Evolutionary conservation across 2,888 invertebrate species (phyloP), one percentile per base, ranked within the genome.

Genomic region (Zonitis immaculata): DNA sequence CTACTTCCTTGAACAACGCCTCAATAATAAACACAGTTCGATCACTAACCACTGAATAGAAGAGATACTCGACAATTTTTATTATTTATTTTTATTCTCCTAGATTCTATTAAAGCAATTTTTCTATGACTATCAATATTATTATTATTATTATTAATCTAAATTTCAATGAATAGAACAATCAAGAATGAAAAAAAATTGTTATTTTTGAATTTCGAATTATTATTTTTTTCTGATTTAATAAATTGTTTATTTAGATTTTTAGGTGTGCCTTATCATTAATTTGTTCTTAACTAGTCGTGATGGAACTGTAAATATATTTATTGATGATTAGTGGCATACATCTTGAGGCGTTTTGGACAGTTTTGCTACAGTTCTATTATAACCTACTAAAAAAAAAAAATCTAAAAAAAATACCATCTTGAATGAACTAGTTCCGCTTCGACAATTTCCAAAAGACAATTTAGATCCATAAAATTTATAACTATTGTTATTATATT

Each of bases 321-420:
- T 53, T 54, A 50, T 47, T 47, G 51, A 54, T 56, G 58, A 58
- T 61, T 50, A 53, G 52, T 51, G 61, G 55, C 61, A 60, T 49
- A 60, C 51, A 60, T 56, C 61, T 57, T 42, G 39, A 53, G 61
- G 61, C 57, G 52, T 45, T 51, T 32, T 44, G 49, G 49, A 49
- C 53, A 55, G 54, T 55, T 53, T 52, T 54, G 58, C 57, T 59
- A 53, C 53, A 58, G 51, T 51, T 57, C 59, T 58, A 60, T 53
- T 54, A 51, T 58, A 62, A 60, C 61, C 61, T 59, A 61, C 59
- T 56, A 60, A 61, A 49, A 47, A n/a, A n/a, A n/a, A n/a, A n/a
- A n/a, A n/a, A n/a, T n/a, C n/a, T n/a, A n/a, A n/a, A n/a, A n/a
- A n/a, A n/a, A n/a, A n/a, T 28, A 50, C 46, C 42, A 49, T 46